Evolutionary conservation across 2,888 invertebrate genomes (phyloP).

Genomic region (Drosophila crucigera): DNA sequence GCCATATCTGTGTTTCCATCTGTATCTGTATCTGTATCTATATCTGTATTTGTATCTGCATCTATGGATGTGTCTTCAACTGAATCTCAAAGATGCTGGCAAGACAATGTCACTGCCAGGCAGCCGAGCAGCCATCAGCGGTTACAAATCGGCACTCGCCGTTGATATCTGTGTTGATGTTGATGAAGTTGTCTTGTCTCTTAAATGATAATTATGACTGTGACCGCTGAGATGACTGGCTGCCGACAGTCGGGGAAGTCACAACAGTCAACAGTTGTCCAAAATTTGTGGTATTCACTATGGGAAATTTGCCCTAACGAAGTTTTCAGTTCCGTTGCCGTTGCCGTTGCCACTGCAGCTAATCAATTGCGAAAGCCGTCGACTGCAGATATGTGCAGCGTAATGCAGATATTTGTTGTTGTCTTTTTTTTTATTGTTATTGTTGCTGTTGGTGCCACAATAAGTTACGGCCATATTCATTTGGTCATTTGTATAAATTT

Average conservation of each 20-base stretch:
- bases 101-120: slow-evolving; percentile 51
- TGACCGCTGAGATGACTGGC: slow-evolving; percentile 30
- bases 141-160: neutral
- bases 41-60: slow-evolving; percentile 15
- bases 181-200: slow-evolving; percentile 14
- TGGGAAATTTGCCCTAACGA: slow-evolving; percentile 28
- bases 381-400: slow-evolving; percentile 32
- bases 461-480: neutral
- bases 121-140: slow-evolving; percentile 6
- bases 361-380: slow-evolving; percentile 37
- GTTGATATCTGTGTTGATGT: slow-evolving; percentile 19
- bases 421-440: neutral
- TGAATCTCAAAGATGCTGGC: slow-evolving; percentile 11
- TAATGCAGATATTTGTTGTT: slow-evolving; percentile 22
- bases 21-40: slow-evolving; percentile 21
- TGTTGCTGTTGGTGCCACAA: slow-evolving; percentile 2
- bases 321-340: slow-evolving; percentile 2
- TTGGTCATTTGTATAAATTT: slow-evolving; percentile 19
- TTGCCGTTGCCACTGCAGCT: slow-evolving; percentile 22
- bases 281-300: slow-evolving; percentile 28
- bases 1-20: neutral
- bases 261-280: slow-evolving; percentile 17
- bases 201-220: slow-evolving; percentile 19
- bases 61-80: slow-evolving; percentile 6
- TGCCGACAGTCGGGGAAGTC: slow-evolving; percentile 11